phyloP scores from a whole-genome alignment of 2,888 invertebrate genomes.

The Archips xylosteana region DNA sequence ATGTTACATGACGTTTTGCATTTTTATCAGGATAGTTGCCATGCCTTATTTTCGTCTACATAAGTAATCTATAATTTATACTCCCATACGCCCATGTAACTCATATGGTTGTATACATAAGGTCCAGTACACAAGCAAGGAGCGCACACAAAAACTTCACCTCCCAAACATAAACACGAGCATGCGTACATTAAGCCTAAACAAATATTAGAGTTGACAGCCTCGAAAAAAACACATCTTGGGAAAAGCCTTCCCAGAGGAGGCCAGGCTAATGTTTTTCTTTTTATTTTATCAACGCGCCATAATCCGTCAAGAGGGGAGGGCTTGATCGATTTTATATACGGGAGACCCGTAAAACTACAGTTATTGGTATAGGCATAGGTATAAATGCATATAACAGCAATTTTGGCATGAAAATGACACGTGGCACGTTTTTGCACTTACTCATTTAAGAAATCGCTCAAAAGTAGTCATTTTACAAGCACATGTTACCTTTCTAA shows the following conservation, averaged over 20 bases:
- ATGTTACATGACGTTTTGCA: too few species aligned
- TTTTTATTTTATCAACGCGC: constrained; percentile 78
- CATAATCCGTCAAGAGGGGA: constrained; percentile 76
- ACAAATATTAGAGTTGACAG: constrained; percentile 71
- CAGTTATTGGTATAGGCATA: constrained; percentile 68
- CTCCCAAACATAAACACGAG: constrained; percentile 34
- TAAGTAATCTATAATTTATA: background rate
- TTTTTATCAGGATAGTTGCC: too few species aligned
- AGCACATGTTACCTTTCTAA: too few species aligned
- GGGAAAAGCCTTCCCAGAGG: constrained; percentile 67
- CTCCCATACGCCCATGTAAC: background rate
- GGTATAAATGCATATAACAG: background rate
- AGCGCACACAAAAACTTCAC: background rate
- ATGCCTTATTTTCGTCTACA: too few species aligned
- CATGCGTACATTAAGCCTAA: constrained; percentile 45
- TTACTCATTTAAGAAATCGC: too few species aligned
- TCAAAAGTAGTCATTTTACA: too few species aligned
- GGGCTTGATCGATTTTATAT: constrained; percentile 75
- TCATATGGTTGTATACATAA: background rate
- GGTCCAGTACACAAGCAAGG: constrained; percentile 1
- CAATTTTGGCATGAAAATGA: background rate
- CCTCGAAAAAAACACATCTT: constrained; percentile 66
- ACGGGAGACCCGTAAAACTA: constrained; percentile 74
- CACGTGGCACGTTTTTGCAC: too few species aligned
- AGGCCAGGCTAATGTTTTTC: constrained; percentile 76